Evolutionary conservation across 2,113 vertebrate species (phyloP).

Genomic region (Lampris incognitus): DNA sequence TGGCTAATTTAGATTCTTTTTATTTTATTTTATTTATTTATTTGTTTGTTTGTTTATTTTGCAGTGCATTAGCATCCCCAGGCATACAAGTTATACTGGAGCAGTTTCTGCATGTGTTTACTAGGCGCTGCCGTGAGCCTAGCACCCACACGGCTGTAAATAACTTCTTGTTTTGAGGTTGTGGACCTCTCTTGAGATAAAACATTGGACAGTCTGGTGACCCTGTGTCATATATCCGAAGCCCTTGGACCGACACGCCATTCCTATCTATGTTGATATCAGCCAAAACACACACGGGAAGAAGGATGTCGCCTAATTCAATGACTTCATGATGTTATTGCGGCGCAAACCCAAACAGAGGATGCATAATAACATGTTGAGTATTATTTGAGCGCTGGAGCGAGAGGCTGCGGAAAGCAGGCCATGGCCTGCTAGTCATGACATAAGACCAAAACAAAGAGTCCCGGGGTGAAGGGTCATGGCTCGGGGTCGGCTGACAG

Average conservation of each 20-base stretch:
- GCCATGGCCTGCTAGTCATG: slow-evolving; percentile 67
- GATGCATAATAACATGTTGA: slow-evolving; percentile 35
- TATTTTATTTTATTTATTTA: too few relatives aligned
- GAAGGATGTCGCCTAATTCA: background rate
- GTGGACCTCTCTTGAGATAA: background rate
- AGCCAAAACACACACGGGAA: background rate
- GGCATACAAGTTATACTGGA: too few relatives aligned
- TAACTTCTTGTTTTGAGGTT: background rate
- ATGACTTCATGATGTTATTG: background rate
- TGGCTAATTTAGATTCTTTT: too few relatives aligned
- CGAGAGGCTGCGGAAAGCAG: slow-evolving; percentile 64
- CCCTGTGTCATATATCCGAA: background rate
- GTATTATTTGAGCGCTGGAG: slow-evolving; percentile 63
- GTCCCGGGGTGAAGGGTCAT: slow-evolving; percentile 73
- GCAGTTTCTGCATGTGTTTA: slow-evolving; percentile 24
- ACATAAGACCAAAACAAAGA: slow-evolving; percentile 76
- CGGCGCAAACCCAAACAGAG: too few relatives aligned
- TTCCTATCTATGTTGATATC: background rate
- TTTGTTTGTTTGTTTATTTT: too few relatives aligned
- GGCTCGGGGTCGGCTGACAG: slow-evolving; percentile 78
- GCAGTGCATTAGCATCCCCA: too few relatives aligned
- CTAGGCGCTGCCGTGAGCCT: slow-evolving; percentile 19
- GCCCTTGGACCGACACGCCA: background rate
- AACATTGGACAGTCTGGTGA: background rate
- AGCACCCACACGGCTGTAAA: slow-evolving; percentile 3